phyloP scores from a whole-genome alignment of 2,888 invertebrate species.

The Heliconius ethilla region DNA sequence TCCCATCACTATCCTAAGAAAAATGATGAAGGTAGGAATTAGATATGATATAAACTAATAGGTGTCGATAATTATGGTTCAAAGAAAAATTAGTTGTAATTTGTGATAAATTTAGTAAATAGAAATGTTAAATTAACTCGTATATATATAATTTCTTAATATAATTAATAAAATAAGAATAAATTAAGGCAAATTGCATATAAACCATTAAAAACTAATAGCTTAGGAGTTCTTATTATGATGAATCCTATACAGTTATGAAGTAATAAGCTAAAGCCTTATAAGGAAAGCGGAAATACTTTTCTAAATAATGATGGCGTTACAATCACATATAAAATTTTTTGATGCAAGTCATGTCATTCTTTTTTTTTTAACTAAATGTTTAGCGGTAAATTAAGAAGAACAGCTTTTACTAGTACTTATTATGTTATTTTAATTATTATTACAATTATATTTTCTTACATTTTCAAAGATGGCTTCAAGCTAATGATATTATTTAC shows the following conservation, averaged over 20 bases:
- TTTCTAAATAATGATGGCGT: not conserved
- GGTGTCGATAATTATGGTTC: no score
- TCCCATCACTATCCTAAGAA: slow-evolving; percentile 85
- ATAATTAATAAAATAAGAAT: no score
- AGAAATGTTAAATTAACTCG: no score
- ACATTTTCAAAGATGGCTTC: no score
- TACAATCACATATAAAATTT: not conserved
- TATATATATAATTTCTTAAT: no score
- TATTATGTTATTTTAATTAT: not conserved
- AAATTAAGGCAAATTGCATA: no score
- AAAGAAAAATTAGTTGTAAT: no score
- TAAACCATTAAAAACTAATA: not conserved
- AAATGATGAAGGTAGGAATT: slow-evolving; percentile 83
- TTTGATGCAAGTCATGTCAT: not conserved
- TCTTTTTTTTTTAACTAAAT: not conserved
- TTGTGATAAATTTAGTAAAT: no score
- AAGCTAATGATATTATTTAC: not conserved
- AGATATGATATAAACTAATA: not conserved
- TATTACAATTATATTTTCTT: not conserved
- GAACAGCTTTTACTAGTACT: not conserved
- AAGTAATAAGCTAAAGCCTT: not conserved
- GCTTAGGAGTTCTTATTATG: not conserved
- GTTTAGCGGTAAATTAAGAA: not conserved
- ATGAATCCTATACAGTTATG: not conserved
- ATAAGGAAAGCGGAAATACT: slow-evolving; percentile 15